Conservation (phyloP, 2,113 vertebrate species). For the Megaceryle torquata region DNA sequence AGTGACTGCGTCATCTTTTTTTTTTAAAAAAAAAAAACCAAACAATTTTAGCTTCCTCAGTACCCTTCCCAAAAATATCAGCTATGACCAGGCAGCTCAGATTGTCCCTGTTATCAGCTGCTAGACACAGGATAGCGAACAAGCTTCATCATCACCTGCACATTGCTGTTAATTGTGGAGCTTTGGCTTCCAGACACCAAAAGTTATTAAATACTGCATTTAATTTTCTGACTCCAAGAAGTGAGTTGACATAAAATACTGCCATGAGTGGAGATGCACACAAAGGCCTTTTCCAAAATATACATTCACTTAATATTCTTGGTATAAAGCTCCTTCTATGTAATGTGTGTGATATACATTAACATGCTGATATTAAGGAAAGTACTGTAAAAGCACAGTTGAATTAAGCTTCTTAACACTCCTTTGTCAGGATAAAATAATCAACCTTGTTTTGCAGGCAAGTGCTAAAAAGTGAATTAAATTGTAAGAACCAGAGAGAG, state of each 20-base stretch:
- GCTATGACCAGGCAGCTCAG: background rate
- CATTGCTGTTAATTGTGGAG: background rate
- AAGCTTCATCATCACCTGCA: background rate
- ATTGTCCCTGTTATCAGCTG: background rate
- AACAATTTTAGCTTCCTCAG: background rate
- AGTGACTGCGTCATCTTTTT: background rate
- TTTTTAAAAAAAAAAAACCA: background rate
- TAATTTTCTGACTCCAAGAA: background rate
- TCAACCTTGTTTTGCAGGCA: slow-evolving; percentile 4
- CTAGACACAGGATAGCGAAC: background rate
- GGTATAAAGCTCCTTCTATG: background rate
- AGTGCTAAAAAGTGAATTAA: slow-evolving; percentile 35
- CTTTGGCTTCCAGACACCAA: background rate
- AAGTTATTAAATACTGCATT: background rate
- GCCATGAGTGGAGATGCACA: background rate
- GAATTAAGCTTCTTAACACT: slow-evolving; percentile 30
- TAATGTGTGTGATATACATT: background rate
- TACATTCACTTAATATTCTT: background rate
- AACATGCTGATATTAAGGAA: background rate
- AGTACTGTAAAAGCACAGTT: background rate
- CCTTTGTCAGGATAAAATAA: slow-evolving; percentile 30
- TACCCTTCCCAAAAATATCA: slow-evolving; percentile 1
- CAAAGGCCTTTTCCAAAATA: background rate
- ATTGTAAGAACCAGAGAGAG: background rate
- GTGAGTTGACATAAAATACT: background rate